Conservation (phyloP, 2,888 invertebrate species). For the Bibio marci region DNA sequence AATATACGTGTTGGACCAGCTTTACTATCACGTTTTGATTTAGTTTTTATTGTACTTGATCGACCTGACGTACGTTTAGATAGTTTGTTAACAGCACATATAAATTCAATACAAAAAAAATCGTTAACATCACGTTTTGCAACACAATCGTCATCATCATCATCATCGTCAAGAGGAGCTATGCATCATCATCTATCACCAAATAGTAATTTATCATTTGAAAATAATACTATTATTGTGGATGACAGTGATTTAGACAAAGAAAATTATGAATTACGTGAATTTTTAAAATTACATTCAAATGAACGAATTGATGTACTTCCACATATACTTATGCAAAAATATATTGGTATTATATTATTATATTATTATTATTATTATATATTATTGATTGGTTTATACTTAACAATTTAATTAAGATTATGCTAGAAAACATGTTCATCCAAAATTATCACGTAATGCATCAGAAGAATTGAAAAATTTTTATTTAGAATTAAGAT, state of each 20-base stretch:
- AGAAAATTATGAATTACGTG: not conserved
- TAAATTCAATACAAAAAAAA: slow-evolving; percentile 68
- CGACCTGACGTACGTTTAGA: slow-evolving; percentile 48
- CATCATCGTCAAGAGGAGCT: not conserved
- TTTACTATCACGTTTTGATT: slow-evolving; percentile 78
- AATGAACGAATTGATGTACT: slow-evolving; percentile 52
- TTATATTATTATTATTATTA: not conserved
- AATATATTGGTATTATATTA: slow-evolving; percentile 46
- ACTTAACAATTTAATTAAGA: slow-evolving; percentile 25
- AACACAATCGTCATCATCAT: not conserved
- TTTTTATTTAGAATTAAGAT: slow-evolving; percentile 66
- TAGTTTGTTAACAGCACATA: slow-evolving; percentile 36
- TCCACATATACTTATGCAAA: slow-evolving; percentile 60
- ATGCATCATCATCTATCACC: not conserved
- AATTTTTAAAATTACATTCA: slow-evolving; percentile 32
- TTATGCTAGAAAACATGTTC: slow-evolving; percentile 75
- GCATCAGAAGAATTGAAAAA: slow-evolving; percentile 54
- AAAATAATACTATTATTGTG: too few species aligned
- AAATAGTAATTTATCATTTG: too few species aligned
- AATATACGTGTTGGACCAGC: slow-evolving; percentile 77
- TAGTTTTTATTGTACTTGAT: slow-evolving; percentile 81
- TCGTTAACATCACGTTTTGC: not conserved
- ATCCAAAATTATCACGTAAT: slow-evolving; percentile 54
- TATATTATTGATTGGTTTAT: not conserved
- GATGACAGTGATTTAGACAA: too few species aligned